Base-by-base conservation (phyloP, 2,113 vertebrate genomes). In the Vidua macroura region DNA sequence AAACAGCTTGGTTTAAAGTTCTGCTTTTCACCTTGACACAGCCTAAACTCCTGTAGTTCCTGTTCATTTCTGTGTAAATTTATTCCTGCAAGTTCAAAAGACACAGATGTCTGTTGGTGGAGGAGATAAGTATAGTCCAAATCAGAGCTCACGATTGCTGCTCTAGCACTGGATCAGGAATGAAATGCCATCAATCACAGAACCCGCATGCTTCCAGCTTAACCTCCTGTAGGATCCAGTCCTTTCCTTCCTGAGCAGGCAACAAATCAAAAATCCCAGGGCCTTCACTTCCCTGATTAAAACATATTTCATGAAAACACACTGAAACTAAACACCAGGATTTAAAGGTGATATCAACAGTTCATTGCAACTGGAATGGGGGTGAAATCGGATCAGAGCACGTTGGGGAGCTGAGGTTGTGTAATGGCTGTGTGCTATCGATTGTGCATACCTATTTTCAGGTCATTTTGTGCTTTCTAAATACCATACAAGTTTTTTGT, bases 51-150 rank as follows among this genome's bases (percentile, higher is more conserved):
- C 88, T 35, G 49, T 25, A 86, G 56, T 46, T 58, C 74, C 44
- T 86, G 48, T 78, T 86, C 0, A 0, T 30, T 89, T 31, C 83
- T 49, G 13, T 72, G 88, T 51, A 88, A 92, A 94, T 90, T 91
- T 93, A 94, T 84, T 96, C 77, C 83, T 86, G 73, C 88, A 86
- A 86, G 83, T 94, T 93, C 80, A 93, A 72, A 92, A 94, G 86
- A 92, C 69, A 64, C 83, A 90, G 76, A 83, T 90, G 88, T 79
- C 88, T 94, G 56, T 8, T 86, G 83, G 77, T 88, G 52, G 52
- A 56, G 43, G 39, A 90, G 90, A 64, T 70, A 88, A 94, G 83
- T 7, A 48, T 1, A 93, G 56, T 56, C 64, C 72, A 92, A 86
- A 90, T 90, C 37, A 96, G 90, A 94, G 85, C 86, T 90, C 73